Conservation (phyloP, 1,140 invertebrate genomes). For the Platyura marginata region DNA sequence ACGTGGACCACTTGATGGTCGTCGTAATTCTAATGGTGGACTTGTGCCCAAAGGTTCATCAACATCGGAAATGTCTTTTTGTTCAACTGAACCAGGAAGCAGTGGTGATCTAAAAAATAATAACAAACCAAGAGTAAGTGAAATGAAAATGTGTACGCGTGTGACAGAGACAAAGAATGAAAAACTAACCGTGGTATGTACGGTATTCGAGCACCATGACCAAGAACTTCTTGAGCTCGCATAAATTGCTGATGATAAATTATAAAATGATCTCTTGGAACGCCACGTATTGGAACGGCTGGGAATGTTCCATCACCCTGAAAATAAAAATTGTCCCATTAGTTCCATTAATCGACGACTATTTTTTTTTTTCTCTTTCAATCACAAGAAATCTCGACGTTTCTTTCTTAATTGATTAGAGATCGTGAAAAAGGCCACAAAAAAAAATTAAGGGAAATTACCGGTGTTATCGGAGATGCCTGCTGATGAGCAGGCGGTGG, state of each 20-base stretch:
- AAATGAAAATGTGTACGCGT: neutral
- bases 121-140: neutral
- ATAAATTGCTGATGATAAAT: conserved; percentile 53
- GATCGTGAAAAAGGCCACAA: too few relatives aligned
- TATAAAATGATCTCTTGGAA: conserved; percentile 25
- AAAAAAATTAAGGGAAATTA: conserved; percentile 23
- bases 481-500: conserved; percentile 66
- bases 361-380: too few relatives aligned
- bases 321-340: conserved; percentile 9
- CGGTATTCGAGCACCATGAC: conserved; percentile 30
- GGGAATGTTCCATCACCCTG: conserved; percentile 40
- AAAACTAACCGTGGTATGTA: conserved; percentile 20
- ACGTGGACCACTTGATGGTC: conserved; percentile 27
- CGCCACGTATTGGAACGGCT: conserved; percentile 14
- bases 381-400: too few relatives aligned
- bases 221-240: conserved; percentile 37
- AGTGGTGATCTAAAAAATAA: conserved; percentile 1
- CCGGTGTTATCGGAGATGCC: conserved; percentile 56
- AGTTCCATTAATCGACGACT: too few relatives aligned
- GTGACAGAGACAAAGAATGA: neutral
- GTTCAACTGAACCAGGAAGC: conserved; percentile 1
- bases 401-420: too few relatives aligned
- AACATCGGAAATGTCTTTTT: conserved; percentile 9
- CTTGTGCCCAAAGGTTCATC: conserved; percentile 35
- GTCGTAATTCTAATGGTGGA: conserved; percentile 50